Evolutionary conservation across 2,797 vertebrate genomes (phyloP).

Genomic region (Anguilla pacifica): DNA sequence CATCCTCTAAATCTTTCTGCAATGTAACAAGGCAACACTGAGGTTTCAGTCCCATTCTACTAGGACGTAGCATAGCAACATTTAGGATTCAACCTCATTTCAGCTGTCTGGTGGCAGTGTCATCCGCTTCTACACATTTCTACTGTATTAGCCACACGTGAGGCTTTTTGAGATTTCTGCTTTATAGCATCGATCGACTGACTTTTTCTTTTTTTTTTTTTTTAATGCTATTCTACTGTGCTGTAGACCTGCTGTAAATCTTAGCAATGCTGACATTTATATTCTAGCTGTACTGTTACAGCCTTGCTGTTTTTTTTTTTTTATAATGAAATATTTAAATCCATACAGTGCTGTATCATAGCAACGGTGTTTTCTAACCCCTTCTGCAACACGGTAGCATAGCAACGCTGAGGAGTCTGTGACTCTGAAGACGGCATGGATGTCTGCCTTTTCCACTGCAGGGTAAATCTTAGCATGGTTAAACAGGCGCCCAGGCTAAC

Average conservation of each 20-base stretch:
- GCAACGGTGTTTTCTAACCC: not conserved
- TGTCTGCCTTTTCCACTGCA: not conserved
- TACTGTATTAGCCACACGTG: not conserved
- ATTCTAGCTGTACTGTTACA: not conserved
- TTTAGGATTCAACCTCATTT: not conserved
- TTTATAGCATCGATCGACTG: too few species aligned
- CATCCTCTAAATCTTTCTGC: not conserved
- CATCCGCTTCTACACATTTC: not conserved
- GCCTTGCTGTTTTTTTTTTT: not conserved
- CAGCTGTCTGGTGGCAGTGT: not conserved
- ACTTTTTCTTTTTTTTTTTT: too few species aligned
- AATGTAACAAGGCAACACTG: not conserved
- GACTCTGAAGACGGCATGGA: not conserved
- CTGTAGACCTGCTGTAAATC: not conserved
- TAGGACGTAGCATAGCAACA: not conserved
- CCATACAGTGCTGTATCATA: not conserved
- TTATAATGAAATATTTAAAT: not conserved
- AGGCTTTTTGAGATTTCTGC: not conserved
- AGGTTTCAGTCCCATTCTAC: not conserved
- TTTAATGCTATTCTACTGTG: not conserved
- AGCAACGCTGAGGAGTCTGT: slow-evolving; percentile 6
- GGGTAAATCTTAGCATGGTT: not conserved
- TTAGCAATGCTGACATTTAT: not conserved
- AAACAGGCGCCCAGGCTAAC: not conserved
- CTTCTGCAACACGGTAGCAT: not conserved